Percentiles rank a stretch among this genome's conserved stretches.
Evolutionary conservation across 2,113 vertebrate genomes (phyloP).

Genomic region (Limanda limanda): DNA sequence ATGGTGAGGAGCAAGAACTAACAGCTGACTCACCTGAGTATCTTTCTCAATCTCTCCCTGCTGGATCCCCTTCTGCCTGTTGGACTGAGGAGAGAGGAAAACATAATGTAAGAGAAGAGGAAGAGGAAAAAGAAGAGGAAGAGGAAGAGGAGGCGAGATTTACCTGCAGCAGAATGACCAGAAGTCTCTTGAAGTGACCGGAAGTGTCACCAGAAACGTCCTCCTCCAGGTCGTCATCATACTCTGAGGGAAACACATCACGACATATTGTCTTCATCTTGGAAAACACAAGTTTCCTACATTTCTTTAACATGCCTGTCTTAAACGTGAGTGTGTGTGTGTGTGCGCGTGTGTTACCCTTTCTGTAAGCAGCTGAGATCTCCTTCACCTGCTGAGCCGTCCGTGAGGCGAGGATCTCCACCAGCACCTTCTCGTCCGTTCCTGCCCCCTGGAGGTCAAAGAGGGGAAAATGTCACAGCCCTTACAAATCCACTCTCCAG

Average conservation of each 20-base stretch:
- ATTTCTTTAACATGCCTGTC: not conserved
- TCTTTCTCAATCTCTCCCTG: constrained; percentile 86
- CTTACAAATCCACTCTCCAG: not conserved
- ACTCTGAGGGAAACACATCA: constrained; percentile 79
- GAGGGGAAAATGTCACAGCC: not conserved
- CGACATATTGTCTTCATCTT: not conserved
- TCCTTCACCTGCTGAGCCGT: constrained; percentile 84
- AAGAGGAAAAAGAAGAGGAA: not conserved
- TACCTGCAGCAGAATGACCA: constrained; percentile 96
- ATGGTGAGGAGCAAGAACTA: constrained; percentile 1
- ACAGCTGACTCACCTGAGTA: constrained; percentile 86
- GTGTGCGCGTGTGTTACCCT: constrained; percentile 78
- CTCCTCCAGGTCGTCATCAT: constrained; percentile 88
- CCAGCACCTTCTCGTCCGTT: constrained; percentile 91
- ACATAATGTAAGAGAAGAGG: not conserved
- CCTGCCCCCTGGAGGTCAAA: constrained; percentile 88
- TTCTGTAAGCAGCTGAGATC: constrained; percentile 87
- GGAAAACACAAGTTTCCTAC: too few relatives aligned
- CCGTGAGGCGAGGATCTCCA: constrained; percentile 93
- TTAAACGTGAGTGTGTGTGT: not conserved
- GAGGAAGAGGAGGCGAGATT: not conserved
- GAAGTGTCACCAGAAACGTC: constrained; percentile 90
- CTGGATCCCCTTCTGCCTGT: constrained; percentile 87
- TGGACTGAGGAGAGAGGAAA: constrained; percentile 81
- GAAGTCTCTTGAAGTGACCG: constrained; percentile 91